phyloP scores from a whole-genome alignment of 2,113 vertebrate genomes.

The Forbesichthys papilliferus region DNA sequence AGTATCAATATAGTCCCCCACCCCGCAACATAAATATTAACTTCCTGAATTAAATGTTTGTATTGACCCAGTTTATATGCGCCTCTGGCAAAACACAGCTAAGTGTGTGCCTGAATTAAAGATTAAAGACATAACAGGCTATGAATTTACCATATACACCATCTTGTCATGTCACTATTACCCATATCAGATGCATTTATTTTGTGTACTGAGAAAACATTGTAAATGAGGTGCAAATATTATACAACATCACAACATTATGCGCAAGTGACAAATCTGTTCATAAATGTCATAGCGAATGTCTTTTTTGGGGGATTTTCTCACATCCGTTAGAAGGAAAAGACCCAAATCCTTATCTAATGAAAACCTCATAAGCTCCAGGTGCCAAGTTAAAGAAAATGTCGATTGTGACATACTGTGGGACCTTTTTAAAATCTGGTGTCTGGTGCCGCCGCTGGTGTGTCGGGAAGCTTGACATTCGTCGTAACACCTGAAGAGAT shows the following conservation, averaged over 20 bases:
- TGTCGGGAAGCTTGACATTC: constrained; percentile 53
- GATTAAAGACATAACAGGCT: not conserved
- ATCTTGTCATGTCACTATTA: not conserved
- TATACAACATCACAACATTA: not conserved
- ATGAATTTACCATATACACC: not conserved
- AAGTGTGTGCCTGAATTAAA: constrained; percentile 17
- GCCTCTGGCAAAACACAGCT: not conserved
- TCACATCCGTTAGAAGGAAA: constrained; percentile 35
- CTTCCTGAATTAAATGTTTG: constrained; percentile 6
- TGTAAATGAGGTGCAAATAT: constrained; percentile 25
- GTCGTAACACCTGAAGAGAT: constrained; percentile 68
- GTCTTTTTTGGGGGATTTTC: constrained; percentile 38
- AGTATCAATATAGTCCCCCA: constrained; percentile 24
- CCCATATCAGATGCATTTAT: not conserved
- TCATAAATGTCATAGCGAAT: constrained; percentile 65
- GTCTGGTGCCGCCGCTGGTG: constrained; percentile 20
- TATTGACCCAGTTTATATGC: constrained; percentile 17
- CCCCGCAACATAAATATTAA: constrained; percentile 33
- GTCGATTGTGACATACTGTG: constrained; percentile 18
- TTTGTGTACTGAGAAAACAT: not conserved
- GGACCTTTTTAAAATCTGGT: constrained; percentile 20
- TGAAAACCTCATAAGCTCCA: constrained; percentile 41
- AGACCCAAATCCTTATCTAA: constrained; percentile 68
- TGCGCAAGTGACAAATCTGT: constrained; percentile 1
- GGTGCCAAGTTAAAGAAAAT: constrained; percentile 27